Percentiles rank a stretch among this genome's conserved stretches.
These are phyloP conservation scores for Caloenas nicobarica DNA, from an alignment of 2,113 vertebrate species.

Conservation along the genomic window DNA sequence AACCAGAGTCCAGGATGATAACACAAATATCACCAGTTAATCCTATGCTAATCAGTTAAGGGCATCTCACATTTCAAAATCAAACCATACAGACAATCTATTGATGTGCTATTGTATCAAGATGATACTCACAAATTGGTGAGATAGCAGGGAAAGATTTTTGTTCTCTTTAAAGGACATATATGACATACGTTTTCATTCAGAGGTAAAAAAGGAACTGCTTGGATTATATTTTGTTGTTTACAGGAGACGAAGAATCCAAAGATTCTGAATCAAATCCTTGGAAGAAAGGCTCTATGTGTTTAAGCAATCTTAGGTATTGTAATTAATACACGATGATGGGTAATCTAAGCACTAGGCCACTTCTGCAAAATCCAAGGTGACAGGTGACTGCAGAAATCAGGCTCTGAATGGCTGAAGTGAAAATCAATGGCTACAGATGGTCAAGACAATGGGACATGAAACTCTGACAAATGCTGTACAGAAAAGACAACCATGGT, in stretches of 20 bases:
- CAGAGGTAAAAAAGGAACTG: background rate
- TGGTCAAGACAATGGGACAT: background rate
- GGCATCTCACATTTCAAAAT: background rate
- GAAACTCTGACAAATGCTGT: background rate
- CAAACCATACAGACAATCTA: background rate
- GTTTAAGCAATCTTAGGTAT: background rate
- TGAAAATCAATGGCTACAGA: background rate
- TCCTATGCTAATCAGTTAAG: background rate
- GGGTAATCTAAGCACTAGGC: background rate
- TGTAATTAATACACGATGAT: background rate
- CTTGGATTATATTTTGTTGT: background rate
- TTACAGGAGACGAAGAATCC: background rate
- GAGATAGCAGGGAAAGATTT: background rate
- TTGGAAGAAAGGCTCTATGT: background rate
- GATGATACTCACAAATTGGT: background rate
- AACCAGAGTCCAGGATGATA: background rate
- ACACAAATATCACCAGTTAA: background rate
- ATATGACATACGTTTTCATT: background rate
- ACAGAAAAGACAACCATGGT: background rate
- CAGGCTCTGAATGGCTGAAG: background rate
- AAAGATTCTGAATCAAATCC: background rate
- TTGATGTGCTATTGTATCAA: background rate
- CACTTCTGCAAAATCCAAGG: background rate
- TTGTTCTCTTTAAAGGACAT: background rate
- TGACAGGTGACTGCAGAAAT: background rate